Evolutionary conservation across 2,113 vertebrate genomes (phyloP).

Genomic region (Serinus canaria): DNA sequence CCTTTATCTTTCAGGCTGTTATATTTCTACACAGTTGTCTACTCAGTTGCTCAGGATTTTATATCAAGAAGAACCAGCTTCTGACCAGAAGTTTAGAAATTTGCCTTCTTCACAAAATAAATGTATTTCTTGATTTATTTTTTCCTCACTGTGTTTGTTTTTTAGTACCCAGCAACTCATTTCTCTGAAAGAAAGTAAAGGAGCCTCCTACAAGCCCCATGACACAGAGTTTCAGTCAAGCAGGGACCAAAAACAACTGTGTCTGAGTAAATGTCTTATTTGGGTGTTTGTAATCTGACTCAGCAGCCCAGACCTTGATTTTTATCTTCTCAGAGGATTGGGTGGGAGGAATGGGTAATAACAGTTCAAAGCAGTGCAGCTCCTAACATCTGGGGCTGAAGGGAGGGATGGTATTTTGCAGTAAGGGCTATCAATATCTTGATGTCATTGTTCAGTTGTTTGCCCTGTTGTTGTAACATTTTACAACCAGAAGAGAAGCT

Average conservation of each 20-base stretch:
- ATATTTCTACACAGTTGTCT: background rate
- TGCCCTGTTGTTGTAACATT: background rate
- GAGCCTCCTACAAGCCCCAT: background rate
- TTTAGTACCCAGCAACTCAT: background rate
- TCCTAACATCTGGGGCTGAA: background rate
- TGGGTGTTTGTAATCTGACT: conserved; percentile 38
- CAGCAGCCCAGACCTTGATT: conserved; percentile 1
- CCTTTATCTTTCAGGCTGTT: background rate
- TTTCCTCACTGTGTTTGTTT: background rate
- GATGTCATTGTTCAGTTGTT: background rate
- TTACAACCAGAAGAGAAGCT: background rate
- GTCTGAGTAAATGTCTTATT: background rate
- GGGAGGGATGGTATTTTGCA: background rate
- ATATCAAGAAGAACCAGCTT: background rate
- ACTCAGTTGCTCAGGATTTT: background rate
- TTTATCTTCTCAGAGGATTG: conserved; percentile 24
- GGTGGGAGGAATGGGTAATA: background rate
- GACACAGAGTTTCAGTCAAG: background rate
- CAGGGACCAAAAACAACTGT: background rate
- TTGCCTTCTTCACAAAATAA: background rate
- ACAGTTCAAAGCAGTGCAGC: background rate
- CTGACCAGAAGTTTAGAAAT: background rate
- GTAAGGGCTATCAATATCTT: background rate
- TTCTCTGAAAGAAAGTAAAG: background rate
- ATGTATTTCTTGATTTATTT: background rate